These are phyloP conservation scores for Melanaphis sacchari DNA, from an alignment of 1,140 invertebrate species.

Conservation along the genomic window DNA sequence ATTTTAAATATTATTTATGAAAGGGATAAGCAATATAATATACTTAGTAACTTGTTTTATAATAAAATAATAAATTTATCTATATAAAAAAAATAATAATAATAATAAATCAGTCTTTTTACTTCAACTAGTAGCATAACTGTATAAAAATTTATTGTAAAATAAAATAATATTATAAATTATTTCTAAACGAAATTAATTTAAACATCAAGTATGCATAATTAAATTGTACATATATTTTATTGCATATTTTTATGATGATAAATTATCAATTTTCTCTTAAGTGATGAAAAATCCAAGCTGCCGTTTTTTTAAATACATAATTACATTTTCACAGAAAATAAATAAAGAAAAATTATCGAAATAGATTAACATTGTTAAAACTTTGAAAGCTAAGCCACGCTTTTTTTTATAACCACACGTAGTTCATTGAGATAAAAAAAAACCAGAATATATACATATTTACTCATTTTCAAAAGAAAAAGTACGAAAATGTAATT, in stretches of 20 bases:
- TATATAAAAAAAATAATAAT: too few relatives aligned
- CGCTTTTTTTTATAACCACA: too few relatives aligned
- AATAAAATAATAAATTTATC: too few relatives aligned
- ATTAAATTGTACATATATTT: background rate
- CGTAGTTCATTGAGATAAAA: background rate
- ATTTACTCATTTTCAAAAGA: background rate
- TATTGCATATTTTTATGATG: background rate
- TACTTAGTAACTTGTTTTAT: too few relatives aligned
- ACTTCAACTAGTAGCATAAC: background rate
- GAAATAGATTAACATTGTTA: conserved; percentile 20
- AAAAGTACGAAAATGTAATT: background rate
- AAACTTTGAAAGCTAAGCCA: background rate
- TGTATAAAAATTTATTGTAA: background rate
- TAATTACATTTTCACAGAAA: background rate
- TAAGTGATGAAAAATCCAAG: background rate
- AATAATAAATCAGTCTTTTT: background rate
- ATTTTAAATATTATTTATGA: too few relatives aligned
- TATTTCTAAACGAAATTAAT: background rate
- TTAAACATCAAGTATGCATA: background rate
- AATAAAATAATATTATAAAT: background rate
- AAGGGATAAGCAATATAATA: too few relatives aligned
- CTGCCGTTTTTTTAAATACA: background rate
- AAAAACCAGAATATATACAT: background rate
- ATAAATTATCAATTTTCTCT: background rate
- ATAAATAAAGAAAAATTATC: background rate